These are phyloP conservation scores for Mionectes olivaceus DNA, from an alignment of 2,797 vertebrate species.

Conservation along the genomic window DNA sequence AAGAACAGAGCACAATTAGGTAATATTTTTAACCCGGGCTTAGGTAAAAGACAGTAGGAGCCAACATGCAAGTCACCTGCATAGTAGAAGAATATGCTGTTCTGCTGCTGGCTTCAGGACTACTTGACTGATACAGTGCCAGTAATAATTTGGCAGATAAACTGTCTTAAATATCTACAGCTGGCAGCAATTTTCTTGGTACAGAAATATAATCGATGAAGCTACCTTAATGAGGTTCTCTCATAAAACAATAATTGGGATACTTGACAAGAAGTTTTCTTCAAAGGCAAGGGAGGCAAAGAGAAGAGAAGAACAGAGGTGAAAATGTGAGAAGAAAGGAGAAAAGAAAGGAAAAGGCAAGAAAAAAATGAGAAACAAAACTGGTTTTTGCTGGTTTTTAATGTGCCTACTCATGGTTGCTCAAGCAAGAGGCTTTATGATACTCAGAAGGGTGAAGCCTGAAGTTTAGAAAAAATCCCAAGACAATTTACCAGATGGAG, in stretches of 20 bases:
- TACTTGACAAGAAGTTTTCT: slow-evolving; percentile 22
- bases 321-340: not conserved
- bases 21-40: not conserved
- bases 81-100: not conserved
- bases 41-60: slow-evolving; percentile 1
- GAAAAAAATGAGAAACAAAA: not conserved
- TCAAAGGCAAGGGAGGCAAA: not conserved
- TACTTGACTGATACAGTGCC: not conserved
- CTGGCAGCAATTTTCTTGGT: slow-evolving; percentile 54
- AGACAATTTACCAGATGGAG: not conserved
- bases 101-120: not conserved
- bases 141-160: slow-evolving; percentile 51
- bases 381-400: not conserved
- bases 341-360: rapidly evolving
- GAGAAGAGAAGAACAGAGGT: not conserved
- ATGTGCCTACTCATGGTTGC: not conserved
- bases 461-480: not conserved
- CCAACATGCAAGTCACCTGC: not conserved
- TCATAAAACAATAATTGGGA: slow-evolving; percentile 47
- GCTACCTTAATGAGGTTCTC: slow-evolving; percentile 38
- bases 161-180: slow-evolving; percentile 55
- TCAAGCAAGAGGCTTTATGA: not conserved
- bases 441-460: not conserved
- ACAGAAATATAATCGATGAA: slow-evolving; percentile 57
- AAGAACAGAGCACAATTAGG: not conserved